Percentiles rank a stretch among this genome's conserved stretches.
Conservation (phyloP, 2,797 vertebrate genomes). For the Lutjanus campechanus region DNA sequence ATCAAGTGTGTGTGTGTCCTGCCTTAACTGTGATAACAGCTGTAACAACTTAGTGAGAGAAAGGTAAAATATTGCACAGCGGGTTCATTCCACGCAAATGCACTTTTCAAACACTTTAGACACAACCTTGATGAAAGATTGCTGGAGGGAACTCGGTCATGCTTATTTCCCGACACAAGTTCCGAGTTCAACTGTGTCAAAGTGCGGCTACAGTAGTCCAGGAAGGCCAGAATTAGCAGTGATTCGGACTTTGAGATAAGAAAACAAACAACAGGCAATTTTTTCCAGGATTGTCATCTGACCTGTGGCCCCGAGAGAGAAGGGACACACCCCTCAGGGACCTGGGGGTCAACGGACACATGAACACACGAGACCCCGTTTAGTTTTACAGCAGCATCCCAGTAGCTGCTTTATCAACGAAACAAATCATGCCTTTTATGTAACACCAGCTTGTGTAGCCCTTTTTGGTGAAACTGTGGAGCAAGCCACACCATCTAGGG, state of each 20-base stretch:
- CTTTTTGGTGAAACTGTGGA: constrained; percentile 52
- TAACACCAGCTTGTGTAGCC: constrained; percentile 35
- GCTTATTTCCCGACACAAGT: constrained; percentile 28
- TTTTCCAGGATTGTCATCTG: constrained; percentile 61
- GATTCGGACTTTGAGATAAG: constrained; percentile 70
- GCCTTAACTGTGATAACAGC: constrained; percentile 42
- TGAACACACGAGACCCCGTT: constrained; percentile 40
- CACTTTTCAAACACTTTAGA: constrained; percentile 27
- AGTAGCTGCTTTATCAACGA: constrained; percentile 61
- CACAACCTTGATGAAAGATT: constrained; percentile 2
- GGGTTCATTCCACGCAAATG: constrained; percentile 3
- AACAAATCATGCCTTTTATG: constrained; percentile 61
- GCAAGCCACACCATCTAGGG: constrained; percentile 73
- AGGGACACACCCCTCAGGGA: constrained; percentile 60
- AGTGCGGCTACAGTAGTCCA: constrained; percentile 59
- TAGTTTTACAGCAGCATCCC: constrained; percentile 51
- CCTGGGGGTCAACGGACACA: constrained; percentile 42
- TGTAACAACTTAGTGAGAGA: constrained; percentile 36
- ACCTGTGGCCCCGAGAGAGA: constrained; percentile 44
- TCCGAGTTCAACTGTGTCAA: constrained; percentile 30
- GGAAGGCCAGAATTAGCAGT: constrained; percentile 76
- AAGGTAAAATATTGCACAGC: constrained; percentile 34
- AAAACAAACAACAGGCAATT: constrained; percentile 69
- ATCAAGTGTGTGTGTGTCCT: constrained; percentile 25
- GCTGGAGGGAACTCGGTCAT: constrained; percentile 4